Evolutionary conservation across 2,888 invertebrate genomes (phyloP).

Genomic region (Drosophila rubida): DNA sequence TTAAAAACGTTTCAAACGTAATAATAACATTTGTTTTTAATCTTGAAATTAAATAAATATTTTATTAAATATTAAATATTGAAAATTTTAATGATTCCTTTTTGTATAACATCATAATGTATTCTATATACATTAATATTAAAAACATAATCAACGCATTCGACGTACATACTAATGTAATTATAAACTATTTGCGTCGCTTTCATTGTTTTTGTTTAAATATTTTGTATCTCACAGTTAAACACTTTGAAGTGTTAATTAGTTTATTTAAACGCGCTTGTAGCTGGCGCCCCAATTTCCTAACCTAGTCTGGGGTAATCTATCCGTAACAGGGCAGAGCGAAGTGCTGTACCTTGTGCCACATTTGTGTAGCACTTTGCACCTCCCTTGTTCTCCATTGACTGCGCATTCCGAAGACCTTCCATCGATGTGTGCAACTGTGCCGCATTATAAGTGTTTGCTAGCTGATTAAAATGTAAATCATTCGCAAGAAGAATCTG

Average conservation of each 20-base stretch:
- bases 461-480: constrained; percentile 65
- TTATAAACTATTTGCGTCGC: not conserved
- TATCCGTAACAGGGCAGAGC: constrained; percentile 11
- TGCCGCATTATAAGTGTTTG: constrained; percentile 40
- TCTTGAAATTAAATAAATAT: too few species aligned
- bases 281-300: constrained; percentile 3
- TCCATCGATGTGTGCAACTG: constrained; percentile 29
- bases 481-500: constrained; percentile 33
- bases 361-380: constrained; percentile 33
- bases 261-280: not conserved
- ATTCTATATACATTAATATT: too few species aligned
- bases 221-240: not conserved
- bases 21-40: too few species aligned
- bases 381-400: constrained; percentile 5
- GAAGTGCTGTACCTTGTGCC: constrained; percentile 36
- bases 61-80: too few species aligned
- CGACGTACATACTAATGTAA: not conserved
- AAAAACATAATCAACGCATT: not conserved
- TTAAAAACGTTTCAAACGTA: too few species aligned
- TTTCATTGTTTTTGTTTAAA: not conserved
- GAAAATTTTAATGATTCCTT: too few species aligned
- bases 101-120: too few species aligned
- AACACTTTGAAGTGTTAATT: constrained; percentile 8
- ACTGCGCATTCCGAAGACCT: constrained; percentile 26
- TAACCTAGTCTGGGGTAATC: constrained; percentile 23